Evolutionary conservation across 2,888 invertebrate genomes (phyloP), one percentile per base, ranked within the genome.

Genomic region (Silvanus unidentatus): DNA sequence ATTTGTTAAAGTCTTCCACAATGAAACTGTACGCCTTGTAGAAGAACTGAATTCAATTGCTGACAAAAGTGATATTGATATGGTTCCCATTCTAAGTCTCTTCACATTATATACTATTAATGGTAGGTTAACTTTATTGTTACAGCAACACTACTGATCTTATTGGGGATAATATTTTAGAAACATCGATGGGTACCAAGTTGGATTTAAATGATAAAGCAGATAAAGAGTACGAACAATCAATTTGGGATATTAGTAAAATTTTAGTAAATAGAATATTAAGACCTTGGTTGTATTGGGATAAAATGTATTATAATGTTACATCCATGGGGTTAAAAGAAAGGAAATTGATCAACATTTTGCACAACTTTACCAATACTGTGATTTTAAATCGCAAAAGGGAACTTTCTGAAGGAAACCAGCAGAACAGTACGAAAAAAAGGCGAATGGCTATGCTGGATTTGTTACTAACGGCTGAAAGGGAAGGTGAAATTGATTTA

Each of bases 391-490:
- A n/a, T n/a, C n/a, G n/a, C n/a, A n/a, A n/a, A n/a, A n/a, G n/a
- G n/a, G n/a, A n/a, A n/a, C n/a, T n/a, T n/a, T n/a, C n/a, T n/a
- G n/a, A n/a, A n/a, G n/a, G n/a, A n/a, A n/a, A n/a, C n/a, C n/a
- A n/a, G n/a, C n/a, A n/a, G n/a, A n/a, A n/a, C n/a, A n/a, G n/a
- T n/a, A n/a, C n/a, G n/a, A n/a, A n/a, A n/a, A 5, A 5, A n/a
- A 32, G n/a, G 5, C 32, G n/a, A 78, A 39, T 57, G 35, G 58
- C 60, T 9, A 54, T 65, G 48, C 42, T 65, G 22, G 64, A 64
- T 52, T 42, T 64, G 16, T 34, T 65, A 4, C 40, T 65, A n/a
- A 53, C 57, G 37, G 22, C 22, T 8, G 55, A 60, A 45, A 22
- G 52, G 12, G 51, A 55, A 10, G 56, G 50, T 2, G 16, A 44